These are phyloP conservation scores for Hetaerina americana DNA, from an alignment of 1,140 invertebrate species.

Conservation along the genomic window DNA sequence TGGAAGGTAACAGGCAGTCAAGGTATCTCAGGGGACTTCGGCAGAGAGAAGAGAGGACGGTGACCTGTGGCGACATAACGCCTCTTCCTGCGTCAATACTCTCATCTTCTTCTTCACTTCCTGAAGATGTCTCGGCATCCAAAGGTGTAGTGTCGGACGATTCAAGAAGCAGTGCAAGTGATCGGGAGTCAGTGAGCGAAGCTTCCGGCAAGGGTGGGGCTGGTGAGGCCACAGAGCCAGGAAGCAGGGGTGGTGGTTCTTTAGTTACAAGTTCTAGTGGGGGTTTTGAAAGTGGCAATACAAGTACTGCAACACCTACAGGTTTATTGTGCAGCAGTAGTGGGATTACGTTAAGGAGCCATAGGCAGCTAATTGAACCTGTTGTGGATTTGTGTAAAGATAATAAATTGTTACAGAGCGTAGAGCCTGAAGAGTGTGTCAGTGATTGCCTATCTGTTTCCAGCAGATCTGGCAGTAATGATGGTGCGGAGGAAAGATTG, in stretches of 20 bases:
- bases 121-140: background rate
- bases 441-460: background rate
- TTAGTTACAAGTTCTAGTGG: background rate
- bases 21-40: background rate
- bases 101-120: background rate
- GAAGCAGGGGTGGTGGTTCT: background rate
- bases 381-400: conserved; percentile 19
- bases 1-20: background rate
- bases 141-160: background rate
- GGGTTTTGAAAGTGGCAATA: background rate
- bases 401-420: conserved; percentile 10
- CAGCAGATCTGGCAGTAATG: background rate
- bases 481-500: background rate
- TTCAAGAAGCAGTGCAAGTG: conserved; percentile 25
- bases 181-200: conserved; percentile 27
- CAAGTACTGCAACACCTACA: background rate
- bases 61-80: background rate
- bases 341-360: conserved; percentile 44
- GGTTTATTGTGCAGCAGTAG: background rate
- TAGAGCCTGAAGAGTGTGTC: conserved; percentile 4
- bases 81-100: background rate
- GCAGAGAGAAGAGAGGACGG: background rate
- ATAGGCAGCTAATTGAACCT: conserved; percentile 37
- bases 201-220: conserved; percentile 13
- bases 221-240: background rate